Evolutionary conservation across 1,140 invertebrate species (phyloP).

Genomic region (Oryctes rhinoceros): DNA sequence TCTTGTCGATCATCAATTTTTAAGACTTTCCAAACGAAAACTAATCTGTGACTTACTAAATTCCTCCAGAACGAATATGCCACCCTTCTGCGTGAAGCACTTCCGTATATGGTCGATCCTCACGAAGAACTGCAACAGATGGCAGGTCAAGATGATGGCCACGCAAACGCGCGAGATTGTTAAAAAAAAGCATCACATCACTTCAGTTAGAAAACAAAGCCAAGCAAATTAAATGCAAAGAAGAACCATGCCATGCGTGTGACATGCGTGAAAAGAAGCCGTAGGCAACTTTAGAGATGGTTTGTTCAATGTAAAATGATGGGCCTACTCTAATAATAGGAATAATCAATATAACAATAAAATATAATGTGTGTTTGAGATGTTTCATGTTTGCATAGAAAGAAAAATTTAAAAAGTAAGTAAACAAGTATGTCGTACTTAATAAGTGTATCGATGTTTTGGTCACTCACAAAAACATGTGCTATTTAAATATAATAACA

Average conservation of each 20-base stretch:
- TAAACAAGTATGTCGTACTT: background rate
- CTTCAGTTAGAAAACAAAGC: conserved; percentile 12
- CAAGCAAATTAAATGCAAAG: conserved; percentile 41
- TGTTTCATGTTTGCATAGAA: conserved; percentile 46
- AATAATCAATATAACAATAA: conserved; percentile 15
- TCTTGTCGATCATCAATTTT: no score
- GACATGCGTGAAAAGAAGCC: conserved; percentile 55
- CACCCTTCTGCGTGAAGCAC: conserved; percentile 98
- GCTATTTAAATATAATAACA: background rate
- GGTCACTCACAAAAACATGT: conserved; percentile 16
- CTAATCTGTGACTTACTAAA: conserved; percentile 81
- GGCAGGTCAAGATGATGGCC: background rate
- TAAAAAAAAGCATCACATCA: background rate
- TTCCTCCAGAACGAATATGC: conserved; percentile 99
- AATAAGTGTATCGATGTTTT: conserved; percentile 11
- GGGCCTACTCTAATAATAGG: conserved; percentile 50
- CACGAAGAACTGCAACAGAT: conserved; percentile 95
- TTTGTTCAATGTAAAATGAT: conserved; percentile 58
- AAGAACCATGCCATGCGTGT: conserved; percentile 47
- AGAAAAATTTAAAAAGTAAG: background rate
- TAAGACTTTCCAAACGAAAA: no score
- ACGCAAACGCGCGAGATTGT: background rate
- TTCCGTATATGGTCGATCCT: conserved; percentile 98
- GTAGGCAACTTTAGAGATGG: conserved; percentile 65
- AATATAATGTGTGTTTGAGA: conserved; percentile 45